phyloP scores from a whole-genome alignment of 2,797 vertebrate species.

The Garrulus glandarius region DNA sequence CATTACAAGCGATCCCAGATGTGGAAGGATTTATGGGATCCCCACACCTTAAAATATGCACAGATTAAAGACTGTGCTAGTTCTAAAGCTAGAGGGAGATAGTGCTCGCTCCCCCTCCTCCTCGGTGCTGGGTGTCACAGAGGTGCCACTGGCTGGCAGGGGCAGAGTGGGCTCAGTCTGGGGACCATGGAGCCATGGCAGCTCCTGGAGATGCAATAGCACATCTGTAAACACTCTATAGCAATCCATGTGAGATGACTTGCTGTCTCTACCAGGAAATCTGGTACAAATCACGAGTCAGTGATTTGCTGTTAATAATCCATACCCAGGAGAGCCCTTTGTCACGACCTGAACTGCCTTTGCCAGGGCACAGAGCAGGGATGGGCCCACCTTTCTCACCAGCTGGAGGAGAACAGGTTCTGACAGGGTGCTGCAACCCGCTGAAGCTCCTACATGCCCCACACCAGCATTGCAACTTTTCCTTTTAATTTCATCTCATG shows the following conservation, averaged over 20 bases:
- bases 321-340: neutral
- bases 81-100: neutral
- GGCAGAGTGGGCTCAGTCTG: neutral
- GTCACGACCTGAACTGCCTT: neutral
- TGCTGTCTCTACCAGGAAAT: neutral
- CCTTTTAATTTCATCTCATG: neutral
- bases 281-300: neutral
- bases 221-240: accelerated
- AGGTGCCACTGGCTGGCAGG: neutral
- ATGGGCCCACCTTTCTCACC: accelerated
- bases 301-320: neutral
- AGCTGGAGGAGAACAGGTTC: neutral
- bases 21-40: conserved; percentile 64
- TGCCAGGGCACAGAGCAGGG: neutral
- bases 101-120: accelerated
- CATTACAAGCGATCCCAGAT: conserved; percentile 56
- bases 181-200: neutral
- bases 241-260: neutral
- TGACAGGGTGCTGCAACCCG: neutral
- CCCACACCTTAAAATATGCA: conserved; percentile 19
- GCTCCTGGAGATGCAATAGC: neutral
- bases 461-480: neutral
- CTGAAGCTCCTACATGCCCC: neutral
- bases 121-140: neutral
- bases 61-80: neutral